A percentile compares a stretch with the other conserved stretches of the same genome.
Conservation (phyloP, 2,113 vertebrate species). For the Xerus inauris region DNA sequence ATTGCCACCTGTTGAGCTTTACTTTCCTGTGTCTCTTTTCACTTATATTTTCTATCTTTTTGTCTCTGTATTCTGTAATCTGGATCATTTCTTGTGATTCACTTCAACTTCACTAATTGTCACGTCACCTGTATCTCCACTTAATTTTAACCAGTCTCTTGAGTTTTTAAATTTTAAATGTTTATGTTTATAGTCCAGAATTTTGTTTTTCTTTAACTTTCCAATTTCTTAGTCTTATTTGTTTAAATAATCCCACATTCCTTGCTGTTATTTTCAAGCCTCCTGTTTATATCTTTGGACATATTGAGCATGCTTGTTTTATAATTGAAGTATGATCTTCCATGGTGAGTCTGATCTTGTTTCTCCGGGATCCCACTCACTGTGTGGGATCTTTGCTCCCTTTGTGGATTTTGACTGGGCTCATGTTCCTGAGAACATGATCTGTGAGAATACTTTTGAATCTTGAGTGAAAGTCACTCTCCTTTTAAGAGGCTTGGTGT, state of each 20-base stretch:
- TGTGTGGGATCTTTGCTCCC: background rate
- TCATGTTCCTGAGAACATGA: background rate
- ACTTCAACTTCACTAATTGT: background rate
- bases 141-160: slow-evolving; percentile 14
- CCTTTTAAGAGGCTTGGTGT: background rate
- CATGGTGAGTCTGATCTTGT: background rate
- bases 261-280: background rate
- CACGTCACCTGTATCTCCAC: background rate
- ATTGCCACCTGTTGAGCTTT: background rate
- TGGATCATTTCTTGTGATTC: slow-evolving; percentile 11
- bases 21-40: background rate
- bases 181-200: background rate
- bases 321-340: background rate
- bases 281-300: background rate
- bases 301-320: background rate
- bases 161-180: background rate
- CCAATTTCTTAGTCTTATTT: background rate
- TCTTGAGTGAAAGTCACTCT: background rate
- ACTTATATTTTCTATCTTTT: background rate
- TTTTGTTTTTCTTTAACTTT: background rate
- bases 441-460: background rate
- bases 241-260: background rate
- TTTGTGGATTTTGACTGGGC: background rate
- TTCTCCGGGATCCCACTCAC: background rate
- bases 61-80: background rate